Base-by-base conservation (phyloP, 2,797 vertebrate genomes). In the Chrysolophus pictus region DNA sequence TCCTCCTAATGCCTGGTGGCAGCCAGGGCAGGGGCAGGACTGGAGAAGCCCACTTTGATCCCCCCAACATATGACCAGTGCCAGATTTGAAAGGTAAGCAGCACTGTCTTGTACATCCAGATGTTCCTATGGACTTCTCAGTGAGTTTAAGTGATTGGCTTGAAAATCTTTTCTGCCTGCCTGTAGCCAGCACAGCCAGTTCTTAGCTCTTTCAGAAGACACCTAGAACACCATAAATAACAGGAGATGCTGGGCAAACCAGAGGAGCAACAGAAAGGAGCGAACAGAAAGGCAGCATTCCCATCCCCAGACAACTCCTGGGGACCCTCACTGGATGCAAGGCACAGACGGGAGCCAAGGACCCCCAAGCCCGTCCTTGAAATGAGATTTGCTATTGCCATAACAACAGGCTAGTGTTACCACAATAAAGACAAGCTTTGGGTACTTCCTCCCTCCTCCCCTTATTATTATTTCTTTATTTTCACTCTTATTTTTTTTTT, bases 41-140 rank as follows among this genome's bases (percentile, higher is more conserved):
- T 5, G 13, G 39, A 13, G 31, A 33, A 21, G 9, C 13, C 9
- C 5, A 0, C 17, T 26, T 7, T 1, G 35, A 80, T 42, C 41
- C 37, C 6, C 1, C 68, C 5, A 10, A n/a, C 35, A 22, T 5
- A 0, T 1, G 1, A 19, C 2, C 22, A 4, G 17, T 1, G 0
- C 41, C 4, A 55, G 24, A n/a, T 49, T 35, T 11, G 8, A 15
- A 63, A 28, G 60, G 28, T 7, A 2, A 74, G 31, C n/a, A 60
- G 59, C 81, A 37, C 21, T 6, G 1, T 21, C 56, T 2, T 0
- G 0, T 0, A 6, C 24, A 19, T 6, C 37, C 4, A 0, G 29
- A 10, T 0, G 0, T 0, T 2, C 1, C 10, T 11, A 19, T 2
- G 31, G 59, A 44, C 37, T 85, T 39, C 65, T 53, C 63, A 74